phyloP scores from a whole-genome alignment of 1,140 invertebrate species.

The Atta texana region DNA sequence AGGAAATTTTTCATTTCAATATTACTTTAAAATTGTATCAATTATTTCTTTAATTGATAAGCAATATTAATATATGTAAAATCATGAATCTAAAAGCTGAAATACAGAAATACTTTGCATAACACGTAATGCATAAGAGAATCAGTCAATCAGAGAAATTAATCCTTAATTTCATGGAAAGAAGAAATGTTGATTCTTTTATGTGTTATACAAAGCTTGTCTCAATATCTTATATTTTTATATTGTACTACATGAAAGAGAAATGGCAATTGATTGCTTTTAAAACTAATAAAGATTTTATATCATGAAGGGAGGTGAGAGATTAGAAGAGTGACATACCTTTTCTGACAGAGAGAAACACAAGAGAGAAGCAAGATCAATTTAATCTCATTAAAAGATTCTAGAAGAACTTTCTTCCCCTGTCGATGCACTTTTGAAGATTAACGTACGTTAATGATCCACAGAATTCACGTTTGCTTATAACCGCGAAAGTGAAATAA shows the following conservation, averaged over 20 bases:
- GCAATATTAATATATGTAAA: not conserved
- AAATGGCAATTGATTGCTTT: not conserved
- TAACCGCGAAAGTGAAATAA: not conserved
- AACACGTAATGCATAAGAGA: no score
- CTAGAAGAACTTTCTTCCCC: constrained; percentile 15
- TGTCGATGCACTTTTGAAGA: constrained; percentile 57
- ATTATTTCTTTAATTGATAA: not conserved
- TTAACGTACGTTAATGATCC: constrained; percentile 65
- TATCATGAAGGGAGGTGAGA: not conserved
- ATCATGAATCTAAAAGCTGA: not conserved
- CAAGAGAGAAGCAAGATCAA: constrained; percentile 19
- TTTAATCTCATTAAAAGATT: constrained; percentile 62
- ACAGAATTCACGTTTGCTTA: constrained; percentile 40
- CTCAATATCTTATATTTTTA: not conserved
- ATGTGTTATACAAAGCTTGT: no score
- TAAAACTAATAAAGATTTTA: not conserved
- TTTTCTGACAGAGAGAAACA: not conserved
- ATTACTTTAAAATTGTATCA: not conserved
- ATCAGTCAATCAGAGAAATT: no score
- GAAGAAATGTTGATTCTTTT: no score
- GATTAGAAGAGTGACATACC: constrained; percentile 42
- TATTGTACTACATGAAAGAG: not conserved
- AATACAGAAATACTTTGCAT: no score
- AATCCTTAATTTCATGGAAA: no score
- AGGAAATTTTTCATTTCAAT: not conserved